Percentiles rank a stretch among this genome's conserved stretches.
phyloP scores from a whole-genome alignment of 2,113 vertebrate genomes.

The Menidia beryllina region DNA sequence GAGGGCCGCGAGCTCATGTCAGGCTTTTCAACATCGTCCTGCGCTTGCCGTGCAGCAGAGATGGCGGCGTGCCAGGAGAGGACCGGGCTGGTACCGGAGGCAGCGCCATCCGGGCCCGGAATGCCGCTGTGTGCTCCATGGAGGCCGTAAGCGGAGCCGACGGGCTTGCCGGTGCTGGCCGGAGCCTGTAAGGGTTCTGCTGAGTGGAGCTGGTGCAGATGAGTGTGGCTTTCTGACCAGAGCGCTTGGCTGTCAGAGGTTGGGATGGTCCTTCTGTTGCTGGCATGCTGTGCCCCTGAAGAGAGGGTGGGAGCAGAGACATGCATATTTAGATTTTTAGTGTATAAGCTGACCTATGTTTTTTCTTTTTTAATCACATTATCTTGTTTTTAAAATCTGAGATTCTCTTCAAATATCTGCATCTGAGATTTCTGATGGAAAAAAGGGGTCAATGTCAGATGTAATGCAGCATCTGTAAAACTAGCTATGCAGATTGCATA shows the following conservation, averaged over 20 bases:
- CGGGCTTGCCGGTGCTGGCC: constrained; percentile 64
- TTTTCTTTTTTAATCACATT: too few relatives aligned
- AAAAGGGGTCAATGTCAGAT: background rate
- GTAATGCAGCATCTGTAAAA: too few relatives aligned
- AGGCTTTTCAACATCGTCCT: constrained; percentile 78
- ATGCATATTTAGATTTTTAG: background rate
- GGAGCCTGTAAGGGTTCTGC: constrained; percentile 82
- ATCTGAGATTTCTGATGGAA: background rate
- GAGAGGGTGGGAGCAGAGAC: constrained; percentile 22
- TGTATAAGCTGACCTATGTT: background rate
- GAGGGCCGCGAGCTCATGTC: constrained; percentile 80
- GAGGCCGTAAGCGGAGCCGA: constrained; percentile 67
- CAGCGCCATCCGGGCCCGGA: constrained; percentile 27
- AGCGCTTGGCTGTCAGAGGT: constrained; percentile 86
- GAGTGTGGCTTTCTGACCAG: constrained; percentile 86
- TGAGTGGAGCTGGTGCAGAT: constrained; percentile 81
- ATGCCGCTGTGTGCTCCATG: constrained; percentile 45
- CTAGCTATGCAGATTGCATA: too few relatives aligned
- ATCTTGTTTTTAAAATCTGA: too few relatives aligned
- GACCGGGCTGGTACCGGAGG: constrained; percentile 64
- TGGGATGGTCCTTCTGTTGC: constrained; percentile 87
- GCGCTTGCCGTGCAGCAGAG: constrained; percentile 90
- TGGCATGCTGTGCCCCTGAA: constrained; percentile 95
- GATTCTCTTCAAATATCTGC: too few relatives aligned
- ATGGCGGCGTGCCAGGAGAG: constrained; percentile 96